phyloP scores from a whole-genome alignment of 1,140 invertebrate genomes.

The Ips typographus region DNA sequence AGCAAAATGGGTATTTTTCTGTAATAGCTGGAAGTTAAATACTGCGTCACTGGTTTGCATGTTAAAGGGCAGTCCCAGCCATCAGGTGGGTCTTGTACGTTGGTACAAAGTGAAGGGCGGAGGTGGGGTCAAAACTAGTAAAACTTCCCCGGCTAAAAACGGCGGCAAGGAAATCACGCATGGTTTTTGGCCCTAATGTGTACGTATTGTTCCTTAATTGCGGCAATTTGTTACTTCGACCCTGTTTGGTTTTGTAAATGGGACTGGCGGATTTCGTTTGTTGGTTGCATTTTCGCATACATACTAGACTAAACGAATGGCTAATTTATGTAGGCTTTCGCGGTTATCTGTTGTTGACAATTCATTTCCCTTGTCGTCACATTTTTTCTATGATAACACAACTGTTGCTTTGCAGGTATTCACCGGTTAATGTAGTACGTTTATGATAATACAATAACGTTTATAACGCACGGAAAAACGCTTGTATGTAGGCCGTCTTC shows the following conservation, averaged over 20 bases:
- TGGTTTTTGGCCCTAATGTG: conserved; percentile 29
- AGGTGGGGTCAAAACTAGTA: conserved; percentile 28
- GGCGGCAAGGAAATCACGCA: conserved; percentile 40
- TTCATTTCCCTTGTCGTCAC: not conserved
- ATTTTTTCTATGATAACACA: not conserved
- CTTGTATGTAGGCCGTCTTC: not conserved
- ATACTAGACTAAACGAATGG: not conserved
- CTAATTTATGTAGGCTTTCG: not conserved
- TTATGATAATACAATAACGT: not conserved
- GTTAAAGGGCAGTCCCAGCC: conserved; percentile 45
- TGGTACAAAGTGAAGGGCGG: conserved; percentile 28
- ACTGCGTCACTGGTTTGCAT: conserved; percentile 41
- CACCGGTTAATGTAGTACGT: not conserved
- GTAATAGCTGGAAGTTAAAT: not conserved
- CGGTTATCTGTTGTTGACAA: not conserved
- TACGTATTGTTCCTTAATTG: conserved; percentile 32
- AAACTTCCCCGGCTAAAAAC: conserved; percentile 41
- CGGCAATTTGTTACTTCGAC: conserved; percentile 26
- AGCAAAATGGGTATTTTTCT: too few species aligned
- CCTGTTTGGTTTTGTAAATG: not conserved
- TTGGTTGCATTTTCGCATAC: not conserved
- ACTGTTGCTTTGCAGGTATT: not conserved
- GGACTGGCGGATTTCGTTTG: not conserved
- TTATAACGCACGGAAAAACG: not conserved
- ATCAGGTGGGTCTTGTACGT: conserved; percentile 46